Evolutionary conservation across 1,140 invertebrate genomes (phyloP).

Genomic region (Melanaphis sacchari): DNA sequence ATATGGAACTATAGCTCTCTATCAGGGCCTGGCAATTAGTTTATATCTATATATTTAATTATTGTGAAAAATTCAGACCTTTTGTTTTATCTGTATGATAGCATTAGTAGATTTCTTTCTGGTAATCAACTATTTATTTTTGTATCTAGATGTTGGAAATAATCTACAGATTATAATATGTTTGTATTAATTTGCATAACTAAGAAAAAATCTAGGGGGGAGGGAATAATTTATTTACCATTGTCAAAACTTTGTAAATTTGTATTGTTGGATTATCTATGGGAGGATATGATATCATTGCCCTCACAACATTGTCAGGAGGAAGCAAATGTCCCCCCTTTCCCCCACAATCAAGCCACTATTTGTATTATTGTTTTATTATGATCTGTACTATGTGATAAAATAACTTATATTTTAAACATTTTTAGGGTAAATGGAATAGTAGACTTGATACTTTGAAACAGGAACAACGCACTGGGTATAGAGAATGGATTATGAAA

Average conservation of each 20-base stretch:
- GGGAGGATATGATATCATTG: no score
- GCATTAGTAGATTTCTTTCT: background rate
- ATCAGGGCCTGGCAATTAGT: no score
- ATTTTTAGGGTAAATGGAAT: conserved; percentile 68
- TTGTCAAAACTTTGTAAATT: no score
- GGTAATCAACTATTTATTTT: background rate
- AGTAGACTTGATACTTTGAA: conserved; percentile 76
- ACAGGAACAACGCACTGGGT: conserved; percentile 77
- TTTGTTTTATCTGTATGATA: background rate
- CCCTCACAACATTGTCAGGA: no score
- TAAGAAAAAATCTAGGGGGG: no score
- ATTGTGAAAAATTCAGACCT: background rate
- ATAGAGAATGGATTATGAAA: conserved; percentile 81
- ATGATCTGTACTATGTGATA: background rate
- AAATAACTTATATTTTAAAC: background rate
- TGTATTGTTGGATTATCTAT: no score
- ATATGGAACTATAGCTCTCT: no score
- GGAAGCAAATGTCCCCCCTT: no score
- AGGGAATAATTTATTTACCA: no score
- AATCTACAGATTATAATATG: background rate
- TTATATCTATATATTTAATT: background rate
- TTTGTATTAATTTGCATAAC: no score
- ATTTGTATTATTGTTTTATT: background rate
- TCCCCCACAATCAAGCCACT: no score
- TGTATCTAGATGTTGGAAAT: background rate